Percentiles rank a stretch among this genome's conserved stretches.
phyloP scores from a whole-genome alignment of 2,113 vertebrate genomes.

The Alaudala cheleensis region DNA sequence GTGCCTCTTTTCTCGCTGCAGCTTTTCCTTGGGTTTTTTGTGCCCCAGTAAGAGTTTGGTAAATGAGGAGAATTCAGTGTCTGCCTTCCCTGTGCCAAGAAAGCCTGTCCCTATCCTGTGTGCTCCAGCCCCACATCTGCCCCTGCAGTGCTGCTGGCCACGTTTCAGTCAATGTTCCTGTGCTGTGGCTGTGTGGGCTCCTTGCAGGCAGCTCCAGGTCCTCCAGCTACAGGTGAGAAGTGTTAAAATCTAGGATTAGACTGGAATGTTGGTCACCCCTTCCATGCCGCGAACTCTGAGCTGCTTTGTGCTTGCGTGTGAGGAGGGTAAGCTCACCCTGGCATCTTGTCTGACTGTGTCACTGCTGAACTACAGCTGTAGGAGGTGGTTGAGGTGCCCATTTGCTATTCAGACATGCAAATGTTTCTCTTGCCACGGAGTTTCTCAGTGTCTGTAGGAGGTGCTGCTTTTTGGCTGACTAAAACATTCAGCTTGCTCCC shows the following conservation, averaged over 20 bases:
- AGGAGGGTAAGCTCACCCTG: not conserved
- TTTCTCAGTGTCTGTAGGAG: conserved; percentile 29
- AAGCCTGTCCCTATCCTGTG: not conserved
- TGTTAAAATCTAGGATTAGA: not conserved
- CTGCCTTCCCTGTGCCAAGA: not conserved
- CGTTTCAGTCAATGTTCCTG: not conserved
- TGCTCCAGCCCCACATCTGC: not conserved
- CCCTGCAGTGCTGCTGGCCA: rapidly evolving
- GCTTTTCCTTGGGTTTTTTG: not conserved
- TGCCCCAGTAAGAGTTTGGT: not conserved
- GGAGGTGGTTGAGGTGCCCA: not conserved
- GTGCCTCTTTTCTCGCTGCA: not conserved
- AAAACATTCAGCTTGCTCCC: conserved; percentile 28
- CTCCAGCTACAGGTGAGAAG: not conserved
- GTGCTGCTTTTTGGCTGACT: conserved; percentile 59
- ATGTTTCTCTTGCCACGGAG: not conserved
- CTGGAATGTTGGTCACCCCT: not conserved
- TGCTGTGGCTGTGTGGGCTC: not conserved
- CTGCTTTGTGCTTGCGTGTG: not conserved
- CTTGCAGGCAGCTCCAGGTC: not conserved
- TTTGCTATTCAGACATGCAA: conserved; percentile 18
- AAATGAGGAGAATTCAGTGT: not conserved
- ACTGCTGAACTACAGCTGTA: not conserved
- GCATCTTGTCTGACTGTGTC: not conserved
- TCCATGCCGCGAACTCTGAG: not conserved